phyloP scores from a whole-genome alignment of 2,888 invertebrate genomes.

The Thalpophila matura region DNA sequence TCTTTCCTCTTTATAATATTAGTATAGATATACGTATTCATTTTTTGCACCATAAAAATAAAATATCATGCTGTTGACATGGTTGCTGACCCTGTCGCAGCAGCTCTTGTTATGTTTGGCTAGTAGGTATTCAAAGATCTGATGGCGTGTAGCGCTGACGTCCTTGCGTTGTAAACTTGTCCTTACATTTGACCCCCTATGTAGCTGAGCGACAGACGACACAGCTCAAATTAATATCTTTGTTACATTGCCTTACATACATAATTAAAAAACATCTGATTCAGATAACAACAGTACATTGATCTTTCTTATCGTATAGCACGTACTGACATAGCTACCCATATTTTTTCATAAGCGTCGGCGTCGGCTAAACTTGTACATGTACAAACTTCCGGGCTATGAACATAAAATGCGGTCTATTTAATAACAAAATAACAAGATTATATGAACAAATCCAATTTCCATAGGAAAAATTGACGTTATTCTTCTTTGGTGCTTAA shows the following conservation, averaged over 20 bases:
- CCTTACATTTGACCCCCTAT: conserved; percentile 47
- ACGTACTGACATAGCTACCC: conserved; percentile 22
- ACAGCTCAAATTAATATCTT: conserved; percentile 24
- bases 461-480: neutral
- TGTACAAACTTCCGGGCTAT: conserved; percentile 38
- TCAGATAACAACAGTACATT: conserved; percentile 49
- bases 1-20: too few species aligned
- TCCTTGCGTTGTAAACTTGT: conserved; percentile 41
- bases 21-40: too few species aligned
- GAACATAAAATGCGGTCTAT: conserved; percentile 4
- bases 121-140: conserved; percentile 74
- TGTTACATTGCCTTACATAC: conserved; percentile 34
- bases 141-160: conserved; percentile 18
- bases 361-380: too few species aligned
- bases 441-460: conserved; percentile 6
- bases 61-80: conserved; percentile 46
- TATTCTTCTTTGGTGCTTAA: neutral
- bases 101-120: conserved; percentile 70
- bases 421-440: conserved; percentile 18
- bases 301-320: conserved; percentile 57
- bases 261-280: conserved; percentile 45
- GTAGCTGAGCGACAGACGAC: conserved; percentile 28
- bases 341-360: conserved; percentile 34
- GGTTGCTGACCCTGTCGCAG: conserved; percentile 45
- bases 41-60: conserved; percentile 45